phyloP scores from a whole-genome alignment of 2,888 invertebrate genomes.

The Synanthedon vespiformis region DNA sequence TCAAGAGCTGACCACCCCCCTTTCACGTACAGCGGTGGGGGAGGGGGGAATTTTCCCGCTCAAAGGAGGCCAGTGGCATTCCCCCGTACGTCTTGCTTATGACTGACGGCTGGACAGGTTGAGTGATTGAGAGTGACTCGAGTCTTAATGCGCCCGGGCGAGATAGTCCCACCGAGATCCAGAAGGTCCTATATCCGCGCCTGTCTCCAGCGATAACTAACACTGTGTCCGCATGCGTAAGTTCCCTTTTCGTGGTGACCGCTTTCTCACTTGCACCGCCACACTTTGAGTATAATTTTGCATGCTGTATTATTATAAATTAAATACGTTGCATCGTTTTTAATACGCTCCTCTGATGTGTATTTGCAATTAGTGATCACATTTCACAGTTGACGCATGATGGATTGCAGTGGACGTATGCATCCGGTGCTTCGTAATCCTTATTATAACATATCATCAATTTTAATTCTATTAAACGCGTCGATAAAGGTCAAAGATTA shows the following conservation, averaged over 20 bases:
- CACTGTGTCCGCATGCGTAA: constrained; percentile 4
- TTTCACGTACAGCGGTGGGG: constrained; percentile 16
- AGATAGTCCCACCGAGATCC: constrained; percentile 24
- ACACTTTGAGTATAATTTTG: constrained; percentile 1
- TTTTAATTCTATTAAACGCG: no score
- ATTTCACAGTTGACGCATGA: constrained; percentile 31
- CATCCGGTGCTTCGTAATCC: constrained; percentile 1
- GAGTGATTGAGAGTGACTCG: constrained; percentile 70
- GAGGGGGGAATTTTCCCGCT: constrained; percentile 20
- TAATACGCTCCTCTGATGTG: constrained; percentile 42
- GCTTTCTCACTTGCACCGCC: no score
- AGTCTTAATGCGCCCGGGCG: constrained; percentile 64
- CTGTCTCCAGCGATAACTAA: constrained; percentile 11
- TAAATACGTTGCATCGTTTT: constrained; percentile 56
- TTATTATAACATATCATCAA: no score
- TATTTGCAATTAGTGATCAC: constrained; percentile 44
- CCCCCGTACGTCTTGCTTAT: constrained; percentile 69
- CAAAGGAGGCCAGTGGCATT: constrained; percentile 52
- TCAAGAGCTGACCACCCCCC: constrained; percentile 65
- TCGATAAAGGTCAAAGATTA: no score
- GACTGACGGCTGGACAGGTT: constrained; percentile 67
- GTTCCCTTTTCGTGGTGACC: constrained; percentile 13
- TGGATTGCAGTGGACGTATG: constrained; percentile 15
- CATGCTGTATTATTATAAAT: constrained; percentile 47
- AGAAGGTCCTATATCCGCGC: constrained; percentile 25